Percentiles rank a stretch among this genome's conserved stretches.
These are phyloP conservation scores for human DNA, from an alignment of 2,113 vertebrate genomes.

Conservation along the genomic window GRCh38 chr7:92325501-92326000, in stretches of 20 bases:
- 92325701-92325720: constrained; percentile 12
- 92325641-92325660: background rate
- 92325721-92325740: constrained; percentile 8
- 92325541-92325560: background rate
- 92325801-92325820: background rate
- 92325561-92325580: background rate
- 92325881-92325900: constrained; percentile 14
- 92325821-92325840: constrained; percentile 18
- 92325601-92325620: background rate
- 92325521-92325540: background rate
- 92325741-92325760: constrained; percentile 37
- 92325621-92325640: background rate
- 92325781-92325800: background rate
- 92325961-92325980: constrained; percentile 61
- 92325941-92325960: constrained; percentile 55
- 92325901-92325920: constrained; percentile 53
- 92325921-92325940: constrained; percentile 48
- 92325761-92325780: background rate
- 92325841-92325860: background rate
- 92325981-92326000: constrained; percentile 66
- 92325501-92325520: background rate
- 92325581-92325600: constrained; percentile 31
- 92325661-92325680: background rate
- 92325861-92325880: constrained; percentile 23
- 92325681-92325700: background rate